Evolutionary conservation across 2,113 vertebrate genomes (phyloP).

Genomic region (Phaethornis superciliosus): DNA sequence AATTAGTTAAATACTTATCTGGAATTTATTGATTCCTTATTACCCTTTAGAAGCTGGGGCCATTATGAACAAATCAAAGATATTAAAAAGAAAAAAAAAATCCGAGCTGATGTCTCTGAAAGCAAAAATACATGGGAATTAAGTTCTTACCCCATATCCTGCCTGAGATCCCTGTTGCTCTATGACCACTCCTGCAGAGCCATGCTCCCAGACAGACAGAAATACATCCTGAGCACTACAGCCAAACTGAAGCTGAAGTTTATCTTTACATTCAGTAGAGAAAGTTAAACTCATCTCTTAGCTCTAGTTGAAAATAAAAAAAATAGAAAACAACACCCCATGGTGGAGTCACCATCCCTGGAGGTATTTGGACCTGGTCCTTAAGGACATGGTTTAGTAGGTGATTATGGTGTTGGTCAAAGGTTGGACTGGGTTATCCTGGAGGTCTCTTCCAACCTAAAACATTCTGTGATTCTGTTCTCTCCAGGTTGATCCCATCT

Average conservation of each 20-base stretch:
- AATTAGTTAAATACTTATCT: neutral
- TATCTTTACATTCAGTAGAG: neutral
- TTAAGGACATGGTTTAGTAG: too few relatives aligned
- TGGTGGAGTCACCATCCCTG: too few relatives aligned
- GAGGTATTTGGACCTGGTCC: too few relatives aligned
- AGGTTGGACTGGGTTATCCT: too few relatives aligned
- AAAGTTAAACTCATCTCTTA: neutral
- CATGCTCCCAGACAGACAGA: neutral
- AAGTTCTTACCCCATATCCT: neutral
- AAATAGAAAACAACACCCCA: neutral
- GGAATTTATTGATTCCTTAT: neutral
- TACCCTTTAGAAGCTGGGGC: neutral
- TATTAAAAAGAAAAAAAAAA: neutral
- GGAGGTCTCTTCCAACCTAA: too few relatives aligned
- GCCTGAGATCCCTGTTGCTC: neutral
- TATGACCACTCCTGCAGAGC: neutral
- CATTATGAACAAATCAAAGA: neutral
- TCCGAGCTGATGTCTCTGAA: neutral
- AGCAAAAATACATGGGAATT: neutral
- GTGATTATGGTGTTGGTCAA: too few relatives aligned
- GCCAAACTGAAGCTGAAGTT: neutral
- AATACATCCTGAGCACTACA: neutral
- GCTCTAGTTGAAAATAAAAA: neutral
- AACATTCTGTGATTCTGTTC: too few relatives aligned
- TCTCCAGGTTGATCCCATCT: fast-evolving